These are phyloP conservation scores for Lithobius niger DNA, from an alignment of 1,140 invertebrate species.

Conservation along the genomic window DNA sequence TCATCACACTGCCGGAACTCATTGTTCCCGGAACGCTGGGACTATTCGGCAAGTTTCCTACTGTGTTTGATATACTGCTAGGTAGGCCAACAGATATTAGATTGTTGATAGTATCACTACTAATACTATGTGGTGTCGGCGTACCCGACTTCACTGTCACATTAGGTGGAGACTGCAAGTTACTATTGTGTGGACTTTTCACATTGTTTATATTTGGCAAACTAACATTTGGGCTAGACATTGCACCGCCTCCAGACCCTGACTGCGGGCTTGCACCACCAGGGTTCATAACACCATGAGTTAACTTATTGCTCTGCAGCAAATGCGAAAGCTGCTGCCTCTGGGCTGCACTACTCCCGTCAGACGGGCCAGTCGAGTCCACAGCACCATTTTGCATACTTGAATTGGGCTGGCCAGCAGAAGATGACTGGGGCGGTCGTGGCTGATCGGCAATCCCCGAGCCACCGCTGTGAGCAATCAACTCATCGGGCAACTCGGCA, in stretches of 20 bases:
- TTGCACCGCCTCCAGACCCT: not conserved
- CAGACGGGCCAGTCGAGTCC: slow-evolving; percentile 15
- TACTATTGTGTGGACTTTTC: slow-evolving; percentile 26
- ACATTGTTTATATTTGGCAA: slow-evolving; percentile 20
- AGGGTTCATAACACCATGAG: slow-evolving; percentile 13
- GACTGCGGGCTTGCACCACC: slow-evolving; percentile 3
- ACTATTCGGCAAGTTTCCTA: slow-evolving; percentile 8
- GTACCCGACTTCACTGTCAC: slow-evolving; percentile 13
- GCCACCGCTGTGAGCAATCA: slow-evolving; percentile 39
- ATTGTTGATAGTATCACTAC: slow-evolving; percentile 15
- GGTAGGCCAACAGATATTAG: not conserved
- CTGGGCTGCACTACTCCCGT: slow-evolving; percentile 9
- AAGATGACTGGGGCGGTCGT: slow-evolving; percentile 9
- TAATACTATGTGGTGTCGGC: slow-evolving; percentile 15
- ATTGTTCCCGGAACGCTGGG: slow-evolving; percentile 13
- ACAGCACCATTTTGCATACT: slow-evolving; percentile 24
- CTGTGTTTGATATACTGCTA: slow-evolving; percentile 4
- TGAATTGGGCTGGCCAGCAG: slow-evolving; percentile 1
- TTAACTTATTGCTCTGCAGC: slow-evolving; percentile 15
- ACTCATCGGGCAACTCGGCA: slow-evolving; percentile 59
- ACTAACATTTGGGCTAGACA: slow-evolving; percentile 15
- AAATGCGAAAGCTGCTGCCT: slow-evolving; percentile 20
- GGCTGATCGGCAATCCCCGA: slow-evolving; percentile 15
- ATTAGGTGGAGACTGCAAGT: slow-evolving; percentile 16
- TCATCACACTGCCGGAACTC: slow-evolving; percentile 3